Conservation (phyloP, 1,140 invertebrate genomes). For the Drosophila pachea region DNA sequence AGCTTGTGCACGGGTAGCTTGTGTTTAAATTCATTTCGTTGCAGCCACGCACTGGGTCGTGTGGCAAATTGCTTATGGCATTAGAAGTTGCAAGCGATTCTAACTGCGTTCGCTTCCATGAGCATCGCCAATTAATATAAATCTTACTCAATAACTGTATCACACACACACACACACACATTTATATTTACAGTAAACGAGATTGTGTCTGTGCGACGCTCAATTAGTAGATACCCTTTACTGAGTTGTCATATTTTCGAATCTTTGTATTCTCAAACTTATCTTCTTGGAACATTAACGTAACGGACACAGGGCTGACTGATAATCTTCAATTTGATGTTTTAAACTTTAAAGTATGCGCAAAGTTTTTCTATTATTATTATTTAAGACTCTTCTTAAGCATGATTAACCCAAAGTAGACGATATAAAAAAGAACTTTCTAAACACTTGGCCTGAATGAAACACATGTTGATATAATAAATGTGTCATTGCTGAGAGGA, state of each 20-base stretch:
- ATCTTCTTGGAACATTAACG: no score
- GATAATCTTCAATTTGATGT: no score
- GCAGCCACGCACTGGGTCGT: constrained; percentile 20
- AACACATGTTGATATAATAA: constrained; percentile 75
- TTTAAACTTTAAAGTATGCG: no score
- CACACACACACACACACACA: constrained; percentile 6
- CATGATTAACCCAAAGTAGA: background rate
- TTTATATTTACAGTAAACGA: background rate
- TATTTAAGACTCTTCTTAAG: background rate
- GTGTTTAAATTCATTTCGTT: constrained; percentile 47
- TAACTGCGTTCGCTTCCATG: constrained; percentile 17
- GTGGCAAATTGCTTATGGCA: constrained; percentile 23
- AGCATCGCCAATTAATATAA: constrained; percentile 43
- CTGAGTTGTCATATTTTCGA: background rate
- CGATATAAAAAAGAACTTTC: background rate
- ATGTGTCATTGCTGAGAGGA: constrained; percentile 59
- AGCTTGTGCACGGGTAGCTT: background rate
- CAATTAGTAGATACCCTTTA: background rate
- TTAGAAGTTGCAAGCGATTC: constrained; percentile 13
- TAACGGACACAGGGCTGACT: no score
- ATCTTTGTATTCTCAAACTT: no score
- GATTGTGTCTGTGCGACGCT: background rate
- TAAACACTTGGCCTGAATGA: constrained; percentile 21
- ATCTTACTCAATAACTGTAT: constrained; percentile 8
- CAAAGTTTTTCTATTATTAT: no score